Evolutionary conservation across 2,113 vertebrate species (phyloP), one percentile per base, ranked within the genome.

Genomic region (Sceloporus tristichus): DNA sequence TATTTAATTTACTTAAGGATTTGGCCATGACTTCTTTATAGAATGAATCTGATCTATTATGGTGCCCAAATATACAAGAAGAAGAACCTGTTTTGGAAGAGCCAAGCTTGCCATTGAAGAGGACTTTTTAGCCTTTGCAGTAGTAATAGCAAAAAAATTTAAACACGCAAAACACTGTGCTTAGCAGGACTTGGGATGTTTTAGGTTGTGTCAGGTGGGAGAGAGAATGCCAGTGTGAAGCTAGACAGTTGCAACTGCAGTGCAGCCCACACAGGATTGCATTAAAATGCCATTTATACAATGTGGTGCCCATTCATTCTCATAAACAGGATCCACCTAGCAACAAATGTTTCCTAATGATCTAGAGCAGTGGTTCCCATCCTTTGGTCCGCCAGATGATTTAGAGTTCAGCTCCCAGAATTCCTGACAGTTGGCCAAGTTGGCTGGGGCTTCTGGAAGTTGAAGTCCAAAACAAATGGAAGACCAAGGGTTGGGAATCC

Each of bases 1-100:
- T 95, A 96, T 96, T 97, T 95, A 94, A 77, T 96, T 94, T 95
- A 95, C 94, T 95, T 95, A 95, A 96, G 93, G 92, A 95, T 95
- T 95, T 94, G 93, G 94, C 93, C 96, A 94, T 96, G 94, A 96
- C 94, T 85, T 95, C 95, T 95, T 95, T 93, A 71, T 56, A 27
- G 48, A 59, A 42, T 38, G 3, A 90, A 93, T 86, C 18, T 74
- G 88, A 96, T 97, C 95, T 90, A 54, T 96, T 85, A 21, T n/a
- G 95, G 96, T 97, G 96, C 96, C 96, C 97, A 9, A 71, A 95
- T 86, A 93, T 95, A 94, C 94, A 96, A 91, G 18, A 62, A 92
- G 94, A 95, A 95, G 95, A 38, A 96, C 94, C 94, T 70, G 48
- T 92, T 93, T 93, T 34, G 81, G 79, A 40, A 92, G 86, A 91